Conservation (phyloP, 2,888 invertebrate species). For the Gymnocheta viridis region DNA sequence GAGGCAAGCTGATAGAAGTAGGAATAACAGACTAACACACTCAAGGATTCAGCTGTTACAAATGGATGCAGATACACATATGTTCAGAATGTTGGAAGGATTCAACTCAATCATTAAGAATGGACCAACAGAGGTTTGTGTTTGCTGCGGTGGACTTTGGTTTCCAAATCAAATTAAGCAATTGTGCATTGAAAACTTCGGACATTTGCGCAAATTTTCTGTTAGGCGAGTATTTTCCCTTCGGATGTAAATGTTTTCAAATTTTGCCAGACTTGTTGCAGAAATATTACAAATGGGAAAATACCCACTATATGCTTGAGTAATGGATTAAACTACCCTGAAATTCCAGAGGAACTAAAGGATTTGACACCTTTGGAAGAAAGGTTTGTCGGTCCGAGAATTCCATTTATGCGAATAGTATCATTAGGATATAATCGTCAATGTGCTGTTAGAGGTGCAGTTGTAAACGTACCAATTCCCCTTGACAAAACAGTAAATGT, state of each 20-base stretch:
- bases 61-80: slow-evolving; percentile 1
- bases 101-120: slow-evolving; percentile 1
- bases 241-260: slow-evolving; percentile 7
- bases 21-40: background rate
- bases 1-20: slow-evolving; percentile 1
- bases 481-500: slow-evolving; percentile 22
- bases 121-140: slow-evolving; percentile 22
- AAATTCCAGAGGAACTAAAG: slow-evolving; percentile 9
- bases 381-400: slow-evolving; percentile 45
- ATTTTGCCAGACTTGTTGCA: slow-evolving; percentile 38
- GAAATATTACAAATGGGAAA: background rate
- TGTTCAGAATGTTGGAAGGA: background rate
- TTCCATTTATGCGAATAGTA: slow-evolving; percentile 52
- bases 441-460: slow-evolving; percentile 37
- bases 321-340: slow-evolving; percentile 29
- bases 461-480: slow-evolving; percentile 6
- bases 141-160: slow-evolving; percentile 27
- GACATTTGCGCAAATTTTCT: background rate
- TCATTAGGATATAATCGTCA: slow-evolving; percentile 41
- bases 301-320: slow-evolving; percentile 15
- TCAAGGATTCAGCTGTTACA: background rate
- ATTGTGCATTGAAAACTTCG: background rate
- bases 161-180: slow-evolving; percentile 11
- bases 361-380: slow-evolving; percentile 40
- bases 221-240: slow-evolving; percentile 1